Conservation (phyloP, 2,797 vertebrate species). For the Muscicapa striata region DNA sequence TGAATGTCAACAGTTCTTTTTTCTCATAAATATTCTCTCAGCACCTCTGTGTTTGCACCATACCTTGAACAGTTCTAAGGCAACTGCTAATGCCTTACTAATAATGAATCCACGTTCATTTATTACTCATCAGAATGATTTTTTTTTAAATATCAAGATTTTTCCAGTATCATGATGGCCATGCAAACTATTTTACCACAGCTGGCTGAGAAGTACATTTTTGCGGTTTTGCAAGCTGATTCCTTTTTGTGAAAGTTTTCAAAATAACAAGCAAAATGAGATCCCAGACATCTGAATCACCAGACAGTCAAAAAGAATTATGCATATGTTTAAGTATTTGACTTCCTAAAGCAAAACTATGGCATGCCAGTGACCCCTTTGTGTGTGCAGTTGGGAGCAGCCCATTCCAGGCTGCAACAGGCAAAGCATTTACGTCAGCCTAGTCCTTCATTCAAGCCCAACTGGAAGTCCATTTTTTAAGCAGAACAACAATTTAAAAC, state of each 20-base stretch:
- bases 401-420: not conserved
- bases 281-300: slow-evolving; percentile 71
- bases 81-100: not conserved
- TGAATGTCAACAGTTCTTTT: not conserved
- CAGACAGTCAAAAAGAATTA: not conserved
- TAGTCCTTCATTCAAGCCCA: not conserved
- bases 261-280: slow-evolving; percentile 55
- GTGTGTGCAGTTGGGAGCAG: not conserved
- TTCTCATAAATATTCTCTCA: not conserved
- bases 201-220: slow-evolving; percentile 57
- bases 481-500: slow-evolving; percentile 1
- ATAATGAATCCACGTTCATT: not conserved
- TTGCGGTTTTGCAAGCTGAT: slow-evolving; percentile 68
- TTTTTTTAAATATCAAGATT: not conserved
- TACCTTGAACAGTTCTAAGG: not conserved
- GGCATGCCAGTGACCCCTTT: not conserved
- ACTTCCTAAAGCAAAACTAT: slow-evolving; percentile 24
- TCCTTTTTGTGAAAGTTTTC: slow-evolving; percentile 59
- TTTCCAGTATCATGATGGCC: not conserved
- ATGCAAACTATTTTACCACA: slow-evolving; percentile 13
- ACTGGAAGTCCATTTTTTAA: not conserved
- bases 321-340: not conserved
- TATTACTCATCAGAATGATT: not conserved
- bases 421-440: not conserved
- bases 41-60: not conserved